Base-by-base conservation (phyloP, 2,797 vertebrate species). In the Xerus rutilus region DNA sequence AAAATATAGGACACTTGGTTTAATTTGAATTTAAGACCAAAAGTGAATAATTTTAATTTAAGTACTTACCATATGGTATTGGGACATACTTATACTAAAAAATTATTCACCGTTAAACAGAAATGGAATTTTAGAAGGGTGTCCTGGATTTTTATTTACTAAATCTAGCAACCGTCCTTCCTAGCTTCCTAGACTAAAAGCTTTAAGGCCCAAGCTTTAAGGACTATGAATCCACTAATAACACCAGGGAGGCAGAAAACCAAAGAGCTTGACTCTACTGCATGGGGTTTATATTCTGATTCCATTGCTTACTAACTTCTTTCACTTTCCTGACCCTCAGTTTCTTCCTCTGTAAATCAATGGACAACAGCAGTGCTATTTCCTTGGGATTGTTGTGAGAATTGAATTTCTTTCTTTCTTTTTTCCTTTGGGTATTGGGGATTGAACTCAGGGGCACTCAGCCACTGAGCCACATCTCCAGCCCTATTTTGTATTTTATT, bases 91-190 rank as follows among this genome's bases (percentile, higher is more conserved):
- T 93, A 82, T 23, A 65, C 25, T 7, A 67, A 94, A 95, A 92
- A 67, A 62, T 67, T 47, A 83, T 74, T 87, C 20, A 77, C 59
- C 81, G 43, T 65, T 90, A 88, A 59, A 74, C 57, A 57, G 74
- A 94, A 47, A 64, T 93, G 85, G 52, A 74, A 18, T 86, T 86
- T 95, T 89, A 94, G 91, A 35, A 77, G 12, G 14, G 43, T 9
- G 32, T 64, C 57, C n/a, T 91, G 25, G 87, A 52, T 76, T 93
- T 93, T 96, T 83, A 77, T 78, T 86, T 94, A 52, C 81, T 94
- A 84, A 81, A 69, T 93, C 32, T 96, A 76, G 59, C 64, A 91
- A 74, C 20, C 18, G 5, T 82, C 5, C 23, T 76, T 13, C 30
- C 18, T n/a, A 1, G 14, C 7, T 86, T 93, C 76, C 54, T 47